Evolutionary conservation across 2,888 invertebrate genomes (phyloP).

Genomic region (Cancer borealis): DNA sequence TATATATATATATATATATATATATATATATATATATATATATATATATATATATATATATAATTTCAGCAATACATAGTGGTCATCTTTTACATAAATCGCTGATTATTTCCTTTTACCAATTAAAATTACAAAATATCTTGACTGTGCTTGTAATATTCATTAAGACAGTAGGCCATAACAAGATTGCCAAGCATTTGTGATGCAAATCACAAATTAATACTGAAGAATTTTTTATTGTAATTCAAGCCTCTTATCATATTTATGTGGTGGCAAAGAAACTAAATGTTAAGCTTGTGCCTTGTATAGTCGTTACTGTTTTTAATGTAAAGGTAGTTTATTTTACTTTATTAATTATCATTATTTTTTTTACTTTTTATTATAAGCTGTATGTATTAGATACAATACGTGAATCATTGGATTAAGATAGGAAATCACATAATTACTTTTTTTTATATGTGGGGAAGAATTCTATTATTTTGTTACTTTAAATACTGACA

Average conservation of each 20-base stretch:
- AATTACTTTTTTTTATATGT: background rate
- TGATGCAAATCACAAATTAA: conserved; percentile 23
- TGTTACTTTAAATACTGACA: conserved; percentile 18
- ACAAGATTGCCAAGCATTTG: conserved; percentile 43
- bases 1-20: no score
- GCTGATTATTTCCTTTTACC: background rate
- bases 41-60: background rate
- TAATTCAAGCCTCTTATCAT: background rate
- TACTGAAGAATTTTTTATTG: background rate
- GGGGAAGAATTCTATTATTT: background rate
- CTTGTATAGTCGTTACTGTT: conserved; percentile 55
- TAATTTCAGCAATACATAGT: background rate
- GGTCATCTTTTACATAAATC: background rate
- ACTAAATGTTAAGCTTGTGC: conserved; percentile 50
- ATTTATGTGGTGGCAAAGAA: conserved; percentile 4
- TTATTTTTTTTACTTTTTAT: background rate
- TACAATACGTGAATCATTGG: conserved; percentile 6
- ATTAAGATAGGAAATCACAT: background rate
- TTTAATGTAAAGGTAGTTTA: conserved; percentile 18
- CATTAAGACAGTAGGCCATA: conserved; percentile 25
- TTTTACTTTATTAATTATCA: background rate
- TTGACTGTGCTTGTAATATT: background rate
- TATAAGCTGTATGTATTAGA: background rate
- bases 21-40: no score
- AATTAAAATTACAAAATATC: conserved; percentile 4